phyloP scores from a whole-genome alignment of 2,888 invertebrate genomes.

The Candidula unifasciata region DNA sequence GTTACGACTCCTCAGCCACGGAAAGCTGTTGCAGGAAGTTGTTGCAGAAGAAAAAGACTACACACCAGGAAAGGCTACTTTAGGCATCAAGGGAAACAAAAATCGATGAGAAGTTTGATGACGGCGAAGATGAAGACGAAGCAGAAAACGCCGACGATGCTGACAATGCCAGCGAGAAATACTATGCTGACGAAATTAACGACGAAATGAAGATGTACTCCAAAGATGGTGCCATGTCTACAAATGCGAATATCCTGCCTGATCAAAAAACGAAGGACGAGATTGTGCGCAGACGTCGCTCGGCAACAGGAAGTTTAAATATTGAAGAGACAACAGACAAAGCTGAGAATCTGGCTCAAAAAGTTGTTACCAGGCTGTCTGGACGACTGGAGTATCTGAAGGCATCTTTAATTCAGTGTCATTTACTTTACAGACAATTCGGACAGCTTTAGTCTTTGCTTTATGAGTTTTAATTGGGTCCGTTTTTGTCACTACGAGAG shows the following conservation, averaged over 20 bases:
- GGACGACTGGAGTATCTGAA: conserved; percentile 12
- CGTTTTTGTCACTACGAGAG: not conserved
- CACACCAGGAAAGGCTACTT: too few relatives aligned
- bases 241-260: not conserved
- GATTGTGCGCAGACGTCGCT: not conserved
- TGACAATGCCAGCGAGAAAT: not conserved
- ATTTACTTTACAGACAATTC: conserved; percentile 20
- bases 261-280: not conserved
- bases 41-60: not conserved
- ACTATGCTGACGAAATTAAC: not conserved
- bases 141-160: not conserved
- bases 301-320: not conserved
- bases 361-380: conserved; percentile 8
- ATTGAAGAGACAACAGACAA: not conserved
- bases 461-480: not conserved
- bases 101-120: not conserved
- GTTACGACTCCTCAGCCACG: not conserved
- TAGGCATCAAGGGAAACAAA: not conserved
- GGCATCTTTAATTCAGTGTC: conserved; percentile 10
- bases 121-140: not conserved
- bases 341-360: not conserved
- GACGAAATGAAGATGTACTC: not conserved
- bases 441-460: conserved; percentile 4
- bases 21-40: not conserved
- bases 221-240: not conserved